Percentiles rank a stretch among this genome's conserved stretches.
phyloP scores from a whole-genome alignment of 2,888 invertebrate species.

The Zaprionus obscuricornis region DNA sequence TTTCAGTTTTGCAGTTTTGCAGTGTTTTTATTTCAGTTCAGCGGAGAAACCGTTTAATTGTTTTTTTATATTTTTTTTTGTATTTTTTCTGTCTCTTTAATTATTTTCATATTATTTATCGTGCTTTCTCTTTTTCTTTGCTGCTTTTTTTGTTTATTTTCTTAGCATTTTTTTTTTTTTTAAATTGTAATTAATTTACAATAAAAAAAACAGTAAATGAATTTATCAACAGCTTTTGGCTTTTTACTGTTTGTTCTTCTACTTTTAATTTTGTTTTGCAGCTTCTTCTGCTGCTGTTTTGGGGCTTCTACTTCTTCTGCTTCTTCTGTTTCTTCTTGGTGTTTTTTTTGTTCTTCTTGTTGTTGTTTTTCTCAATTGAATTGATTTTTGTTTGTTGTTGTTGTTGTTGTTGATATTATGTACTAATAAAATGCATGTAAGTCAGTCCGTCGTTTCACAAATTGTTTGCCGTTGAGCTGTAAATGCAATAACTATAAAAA shows the following conservation, averaged over 20 bases:
- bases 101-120: constrained; percentile 6
- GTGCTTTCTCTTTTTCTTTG: constrained; percentile 1
- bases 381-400: constrained; percentile 56
- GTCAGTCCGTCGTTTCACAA: constrained; percentile 80
- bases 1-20: background rate
- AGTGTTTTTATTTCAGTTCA: background rate
- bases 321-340: constrained; percentile 43
- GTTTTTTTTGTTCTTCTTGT: constrained; percentile 23
- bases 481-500: constrained; percentile 34
- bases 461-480: constrained; percentile 65
- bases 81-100: background rate
- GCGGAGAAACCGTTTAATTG: too few species aligned
- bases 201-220: too few species aligned
- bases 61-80: constrained; percentile 12
- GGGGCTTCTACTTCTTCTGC: too few species aligned
- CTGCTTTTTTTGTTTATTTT: background rate
- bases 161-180: constrained; percentile 15
- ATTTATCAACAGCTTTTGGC: too few species aligned
- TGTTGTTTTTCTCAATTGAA: constrained; percentile 56
- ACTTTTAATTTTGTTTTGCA: too few species aligned
- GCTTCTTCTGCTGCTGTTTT: too few species aligned
- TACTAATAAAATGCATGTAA: constrained; percentile 79
- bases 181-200: constrained; percentile 51
- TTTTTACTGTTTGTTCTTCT: too few species aligned
- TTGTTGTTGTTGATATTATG: constrained; percentile 48